These are phyloP conservation scores for Irena cyanogastra DNA, from an alignment of 2,113 vertebrate species.

Conservation along the genomic window DNA sequence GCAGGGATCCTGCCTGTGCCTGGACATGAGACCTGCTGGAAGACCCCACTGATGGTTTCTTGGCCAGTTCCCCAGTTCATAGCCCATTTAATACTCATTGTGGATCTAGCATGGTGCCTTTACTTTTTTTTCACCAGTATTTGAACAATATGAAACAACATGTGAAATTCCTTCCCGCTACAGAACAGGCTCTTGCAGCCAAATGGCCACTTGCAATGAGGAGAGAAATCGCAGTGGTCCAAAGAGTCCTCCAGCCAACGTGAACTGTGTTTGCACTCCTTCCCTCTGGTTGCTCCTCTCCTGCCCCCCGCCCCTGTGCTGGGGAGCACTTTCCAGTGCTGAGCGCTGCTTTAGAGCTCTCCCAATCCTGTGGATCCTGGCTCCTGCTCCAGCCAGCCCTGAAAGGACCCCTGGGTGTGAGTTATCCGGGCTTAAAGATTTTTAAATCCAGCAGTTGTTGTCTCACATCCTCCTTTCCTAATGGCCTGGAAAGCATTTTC, in stretches of 20 bases:
- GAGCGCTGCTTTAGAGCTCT: neutral
- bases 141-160: neutral
- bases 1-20: neutral
- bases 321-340: rapidly evolving
- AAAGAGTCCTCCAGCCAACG: neutral
- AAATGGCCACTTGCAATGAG: neutral
- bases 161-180: neutral
- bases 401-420: constrained; percentile 7
- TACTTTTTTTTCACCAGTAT: neutral
- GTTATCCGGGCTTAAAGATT: neutral
- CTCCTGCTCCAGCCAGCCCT: neutral
- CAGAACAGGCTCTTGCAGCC: neutral
- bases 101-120: neutral
- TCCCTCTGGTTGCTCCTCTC: neutral
- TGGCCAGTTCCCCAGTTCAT: neutral
- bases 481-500: constrained; percentile 34
- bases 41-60: neutral
- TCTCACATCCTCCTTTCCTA: constrained; percentile 16
- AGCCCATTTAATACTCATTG: neutral
- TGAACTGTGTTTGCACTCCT: neutral
- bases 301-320: neutral
- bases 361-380: neutral
- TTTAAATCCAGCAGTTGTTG: constrained; percentile 37
- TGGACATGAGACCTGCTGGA: neutral
- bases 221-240: neutral